Percentiles rank a stretch among this genome's conserved stretches.
Evolutionary conservation across 2,888 invertebrate species (phyloP).

Genomic region (Protophormia terraenovae): DNA sequence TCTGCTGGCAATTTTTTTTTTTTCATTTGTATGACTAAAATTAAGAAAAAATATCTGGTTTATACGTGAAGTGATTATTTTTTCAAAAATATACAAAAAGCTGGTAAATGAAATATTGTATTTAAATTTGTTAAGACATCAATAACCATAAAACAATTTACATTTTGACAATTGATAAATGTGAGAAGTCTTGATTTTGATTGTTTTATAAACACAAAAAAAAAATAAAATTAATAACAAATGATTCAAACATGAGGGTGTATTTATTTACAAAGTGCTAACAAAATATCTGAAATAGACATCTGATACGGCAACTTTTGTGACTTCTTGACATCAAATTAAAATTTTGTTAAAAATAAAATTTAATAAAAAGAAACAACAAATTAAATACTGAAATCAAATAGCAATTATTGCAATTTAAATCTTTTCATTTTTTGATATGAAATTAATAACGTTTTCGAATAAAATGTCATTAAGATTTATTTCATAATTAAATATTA

Average conservation of each 20-base stretch:
- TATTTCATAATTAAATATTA: slow-evolving; percentile 32
- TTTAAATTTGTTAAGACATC: slow-evolving; percentile 37
- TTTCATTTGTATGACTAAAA: neutral
- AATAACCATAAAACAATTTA: slow-evolving; percentile 55
- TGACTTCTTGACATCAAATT: neutral
- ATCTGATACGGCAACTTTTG: neutral
- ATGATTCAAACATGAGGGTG: slow-evolving; percentile 25
- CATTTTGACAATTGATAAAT: slow-evolving; percentile 59
- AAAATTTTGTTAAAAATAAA: neutral
- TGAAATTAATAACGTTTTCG: slow-evolving; percentile 27
- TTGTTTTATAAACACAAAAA: neutral
- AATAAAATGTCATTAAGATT: slow-evolving; percentile 53
- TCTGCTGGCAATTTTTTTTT: neutral
- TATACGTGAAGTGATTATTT: slow-evolving; percentile 37
- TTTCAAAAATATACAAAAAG: neutral
- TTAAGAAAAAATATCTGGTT: slow-evolving; percentile 19
- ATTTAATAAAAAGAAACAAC: neutral
- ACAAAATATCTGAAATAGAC: neutral
- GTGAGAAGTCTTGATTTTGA: slow-evolving; percentile 53
- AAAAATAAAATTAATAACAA: slow-evolving; percentile 11
- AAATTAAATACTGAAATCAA: slow-evolving; percentile 8
- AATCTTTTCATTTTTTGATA: slow-evolving; percentile 13
- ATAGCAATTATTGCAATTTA: slow-evolving; percentile 38
- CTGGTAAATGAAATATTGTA: neutral
- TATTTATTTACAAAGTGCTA: slow-evolving; percentile 22